A percentile compares a stretch with the other conserved stretches of the same genome.
Conservation (phyloP, 2,797 vertebrate genomes). For the Todus mexicanus region DNA sequence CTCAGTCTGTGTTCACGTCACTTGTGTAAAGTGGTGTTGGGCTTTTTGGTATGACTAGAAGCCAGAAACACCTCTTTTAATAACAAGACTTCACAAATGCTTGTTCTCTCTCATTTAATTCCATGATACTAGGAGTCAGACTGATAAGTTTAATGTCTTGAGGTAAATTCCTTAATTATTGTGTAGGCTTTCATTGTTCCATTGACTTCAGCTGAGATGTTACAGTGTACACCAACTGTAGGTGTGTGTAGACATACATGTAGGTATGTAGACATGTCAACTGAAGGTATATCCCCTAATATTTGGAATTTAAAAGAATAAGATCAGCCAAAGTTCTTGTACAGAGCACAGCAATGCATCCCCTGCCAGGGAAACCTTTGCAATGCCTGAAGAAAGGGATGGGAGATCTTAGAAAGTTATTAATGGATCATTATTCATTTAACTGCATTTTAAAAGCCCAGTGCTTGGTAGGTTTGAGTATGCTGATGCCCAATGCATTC, state of each 20-base stretch:
- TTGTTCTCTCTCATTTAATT: background rate
- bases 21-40: background rate
- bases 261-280: background rate
- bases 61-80: background rate
- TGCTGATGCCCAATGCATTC: background rate
- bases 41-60: background rate
- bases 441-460: background rate
- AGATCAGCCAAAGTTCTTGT: background rate
- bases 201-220: background rate
- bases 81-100: background rate
- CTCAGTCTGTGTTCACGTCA: background rate
- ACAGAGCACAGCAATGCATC: background rate
- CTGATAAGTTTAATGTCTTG: background rate
- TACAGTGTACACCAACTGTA: background rate
- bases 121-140: background rate
- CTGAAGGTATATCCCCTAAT: background rate
- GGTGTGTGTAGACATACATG: background rate
- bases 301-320: background rate
- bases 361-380: background rate
- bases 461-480: background rate
- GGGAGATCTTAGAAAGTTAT: background rate
- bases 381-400: background rate
- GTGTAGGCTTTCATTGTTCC: background rate
- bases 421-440: background rate
- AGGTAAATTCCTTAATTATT: conserved; percentile 1